Evolutionary conservation across 1,140 invertebrate species (phyloP).

Genomic region (Pomacea maculata): DNA sequence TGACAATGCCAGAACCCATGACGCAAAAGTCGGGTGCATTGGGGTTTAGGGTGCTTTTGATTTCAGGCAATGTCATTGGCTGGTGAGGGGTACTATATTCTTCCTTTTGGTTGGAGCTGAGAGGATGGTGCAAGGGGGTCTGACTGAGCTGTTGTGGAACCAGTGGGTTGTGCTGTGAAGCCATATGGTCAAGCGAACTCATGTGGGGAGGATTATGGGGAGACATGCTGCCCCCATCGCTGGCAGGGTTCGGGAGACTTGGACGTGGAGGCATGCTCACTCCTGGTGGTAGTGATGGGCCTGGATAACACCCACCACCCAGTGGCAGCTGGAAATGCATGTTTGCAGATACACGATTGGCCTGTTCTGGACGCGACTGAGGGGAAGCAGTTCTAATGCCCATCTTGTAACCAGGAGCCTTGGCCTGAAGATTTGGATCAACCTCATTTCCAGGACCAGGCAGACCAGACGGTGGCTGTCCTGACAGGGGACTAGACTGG

Average conservation of each 20-base stretch:
- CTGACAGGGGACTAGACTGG: slow-evolving; percentile 49
- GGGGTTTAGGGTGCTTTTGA: slow-evolving; percentile 82
- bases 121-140: slow-evolving; percentile 13
- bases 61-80: slow-evolving; percentile 64
- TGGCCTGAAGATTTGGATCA: slow-evolving; percentile 60
- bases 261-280: slow-evolving; percentile 2
- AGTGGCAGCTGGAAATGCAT: slow-evolving; percentile 23
- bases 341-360: slow-evolving; percentile 26
- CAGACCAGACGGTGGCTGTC: slow-evolving; percentile 56
- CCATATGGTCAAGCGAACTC: background rate
- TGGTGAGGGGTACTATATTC: slow-evolving; percentile 65
- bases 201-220: background rate
- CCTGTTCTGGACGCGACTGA: slow-evolving; percentile 29
- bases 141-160: slow-evolving; percentile 3
- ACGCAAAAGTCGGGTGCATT: slow-evolving; percentile 82
- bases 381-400: slow-evolving; percentile 47
- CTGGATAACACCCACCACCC: slow-evolving; percentile 69
- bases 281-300: slow-evolving; percentile 17
- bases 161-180: background rate
- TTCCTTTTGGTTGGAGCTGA: slow-evolving; percentile 47
- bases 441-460: slow-evolving; percentile 71
- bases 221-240: slow-evolving; percentile 9
- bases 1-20: slow-evolving; percentile 49
- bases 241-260: background rate
- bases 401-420: slow-evolving; percentile 58